Evolutionary conservation across 2,888 invertebrate genomes (phyloP).

Genomic region (Hipparchia sbordonii): DNA sequence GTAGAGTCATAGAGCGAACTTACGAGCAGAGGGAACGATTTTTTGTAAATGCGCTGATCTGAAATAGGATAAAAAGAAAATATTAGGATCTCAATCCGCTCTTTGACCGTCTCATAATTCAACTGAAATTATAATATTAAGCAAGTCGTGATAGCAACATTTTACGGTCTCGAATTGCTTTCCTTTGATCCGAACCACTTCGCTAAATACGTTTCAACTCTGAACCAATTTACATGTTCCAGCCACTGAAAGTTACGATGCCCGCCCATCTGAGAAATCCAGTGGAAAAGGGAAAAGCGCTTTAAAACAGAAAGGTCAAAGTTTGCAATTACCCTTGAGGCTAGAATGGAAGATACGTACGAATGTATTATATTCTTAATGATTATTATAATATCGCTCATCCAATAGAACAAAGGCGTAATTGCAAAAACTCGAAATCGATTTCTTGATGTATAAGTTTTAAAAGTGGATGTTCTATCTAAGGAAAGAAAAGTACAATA

Average conservation of each 20-base stretch:
- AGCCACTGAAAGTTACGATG: constrained; percentile 10
- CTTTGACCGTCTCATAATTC: background rate
- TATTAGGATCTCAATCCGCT: too few species aligned
- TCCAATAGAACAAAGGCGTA: too few species aligned
- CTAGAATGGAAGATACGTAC: background rate
- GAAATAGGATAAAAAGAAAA: too few species aligned
- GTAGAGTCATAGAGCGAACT: too few species aligned
- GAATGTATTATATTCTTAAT: too few species aligned
- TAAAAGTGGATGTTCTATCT: too few species aligned
- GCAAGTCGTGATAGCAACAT: background rate
- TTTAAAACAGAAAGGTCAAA: background rate
- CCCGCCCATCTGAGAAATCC: background rate
- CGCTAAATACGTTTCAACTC: constrained; percentile 7
- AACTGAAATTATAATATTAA: background rate
- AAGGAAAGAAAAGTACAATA: too few species aligned
- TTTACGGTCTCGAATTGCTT: background rate
- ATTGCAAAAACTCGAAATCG: too few species aligned
- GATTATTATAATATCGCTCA: too few species aligned
- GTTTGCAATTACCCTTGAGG: background rate
- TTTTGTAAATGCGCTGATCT: too few species aligned
- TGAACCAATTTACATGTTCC: constrained; percentile 3
- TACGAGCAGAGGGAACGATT: too few species aligned
- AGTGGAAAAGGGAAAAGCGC: background rate
- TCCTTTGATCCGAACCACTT: constrained; percentile 2
- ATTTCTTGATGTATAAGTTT: too few species aligned